phyloP scores from a whole-genome alignment of 2,888 invertebrate species.

The Leptopilina myrica region DNA sequence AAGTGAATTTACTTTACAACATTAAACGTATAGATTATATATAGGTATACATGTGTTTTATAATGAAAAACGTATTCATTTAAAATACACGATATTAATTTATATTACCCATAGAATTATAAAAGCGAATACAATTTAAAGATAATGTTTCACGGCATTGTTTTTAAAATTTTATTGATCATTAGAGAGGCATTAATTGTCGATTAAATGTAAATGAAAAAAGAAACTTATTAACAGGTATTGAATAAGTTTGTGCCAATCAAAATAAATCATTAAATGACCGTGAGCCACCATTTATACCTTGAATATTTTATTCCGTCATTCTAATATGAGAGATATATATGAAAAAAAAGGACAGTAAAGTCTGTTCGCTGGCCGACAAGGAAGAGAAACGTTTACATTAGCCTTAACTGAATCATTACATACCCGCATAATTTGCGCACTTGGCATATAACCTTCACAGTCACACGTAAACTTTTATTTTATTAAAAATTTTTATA shows the following conservation, averaged over 20 bases:
- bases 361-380: not conserved
- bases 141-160: not conserved
- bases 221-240: conserved; percentile 3
- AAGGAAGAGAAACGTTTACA: conserved; percentile 25
- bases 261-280: conserved; percentile 29
- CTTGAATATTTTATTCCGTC: conserved; percentile 26
- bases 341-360: not conserved
- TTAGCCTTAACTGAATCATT: conserved; percentile 37
- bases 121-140: not conserved
- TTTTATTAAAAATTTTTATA: conserved; percentile 27
- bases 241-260: conserved; percentile 14
- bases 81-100: not conserved
- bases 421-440: conserved; percentile 39
- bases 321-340: conserved; percentile 17
- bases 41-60: not conserved
- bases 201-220: not conserved
- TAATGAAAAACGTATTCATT: not conserved
- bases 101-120: conserved; percentile 11
- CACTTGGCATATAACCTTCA: conserved; percentile 37
- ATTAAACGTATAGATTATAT: not conserved
- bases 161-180: conserved; percentile 6
- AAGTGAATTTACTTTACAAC: not conserved
- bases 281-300: conserved; percentile 26
- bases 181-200: conserved; percentile 3
- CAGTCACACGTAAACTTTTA: conserved; percentile 18